Conservation (phyloP, 2,113 vertebrate species). For the Anolis sagrei region DNA sequence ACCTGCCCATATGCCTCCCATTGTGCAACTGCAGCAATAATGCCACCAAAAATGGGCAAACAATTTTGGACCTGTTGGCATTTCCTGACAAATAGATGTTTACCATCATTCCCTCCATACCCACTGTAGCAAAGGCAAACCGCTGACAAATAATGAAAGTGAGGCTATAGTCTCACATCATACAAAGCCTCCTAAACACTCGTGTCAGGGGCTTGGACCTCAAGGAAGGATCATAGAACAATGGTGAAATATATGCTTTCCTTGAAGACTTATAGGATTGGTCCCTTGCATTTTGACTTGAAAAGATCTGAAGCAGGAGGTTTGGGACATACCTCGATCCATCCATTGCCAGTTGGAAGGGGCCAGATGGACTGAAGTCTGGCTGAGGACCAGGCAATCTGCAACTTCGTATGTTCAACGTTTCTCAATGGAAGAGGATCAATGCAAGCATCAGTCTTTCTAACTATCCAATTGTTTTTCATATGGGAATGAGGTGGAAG, state of each 20-base stretch:
- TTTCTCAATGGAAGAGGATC: neutral
- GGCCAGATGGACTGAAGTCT: neutral
- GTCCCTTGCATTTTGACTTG: neutral
- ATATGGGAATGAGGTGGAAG: neutral
- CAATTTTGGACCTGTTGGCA: neutral
- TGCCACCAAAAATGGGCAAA: neutral
- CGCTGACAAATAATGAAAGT: neutral
- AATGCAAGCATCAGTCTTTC: neutral
- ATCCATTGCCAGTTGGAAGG: neutral
- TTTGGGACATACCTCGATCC: neutral
- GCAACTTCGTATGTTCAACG: neutral
- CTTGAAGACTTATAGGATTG: neutral
- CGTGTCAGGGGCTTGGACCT: neutral
- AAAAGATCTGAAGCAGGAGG: neutral
- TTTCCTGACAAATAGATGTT: neutral
- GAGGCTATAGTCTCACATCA: neutral
- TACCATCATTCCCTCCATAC: neutral
- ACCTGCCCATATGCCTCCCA: neutral
- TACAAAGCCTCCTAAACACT: neutral
- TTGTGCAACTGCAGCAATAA: constrained; percentile 14
- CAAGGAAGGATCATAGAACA: neutral
- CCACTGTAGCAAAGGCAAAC: neutral
- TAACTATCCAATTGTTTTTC: neutral
- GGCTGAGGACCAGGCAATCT: neutral
- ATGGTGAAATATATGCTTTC: neutral